Conservation (phyloP, 1,140 invertebrate species). For the Helicoverpa zea region DNA sequence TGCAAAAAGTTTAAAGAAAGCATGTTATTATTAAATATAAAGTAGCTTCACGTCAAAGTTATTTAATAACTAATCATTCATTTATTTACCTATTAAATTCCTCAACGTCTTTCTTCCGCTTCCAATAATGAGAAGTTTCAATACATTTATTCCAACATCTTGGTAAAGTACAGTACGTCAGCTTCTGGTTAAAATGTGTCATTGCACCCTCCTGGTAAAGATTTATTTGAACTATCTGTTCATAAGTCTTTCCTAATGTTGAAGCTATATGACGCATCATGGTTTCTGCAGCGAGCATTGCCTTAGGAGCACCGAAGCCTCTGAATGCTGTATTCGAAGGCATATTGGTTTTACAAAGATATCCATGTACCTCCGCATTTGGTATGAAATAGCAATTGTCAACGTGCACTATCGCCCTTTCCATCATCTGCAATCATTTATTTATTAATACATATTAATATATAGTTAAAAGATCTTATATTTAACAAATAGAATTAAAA, state of each 20-base stretch:
- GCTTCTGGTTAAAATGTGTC: conserved; percentile 90
- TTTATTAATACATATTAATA: background rate
- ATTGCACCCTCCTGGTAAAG: conserved; percentile 91
- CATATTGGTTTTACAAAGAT: conserved; percentile 90
- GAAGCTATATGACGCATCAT: conserved; percentile 90
- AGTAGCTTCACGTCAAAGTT: too few species aligned
- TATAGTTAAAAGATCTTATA: background rate
- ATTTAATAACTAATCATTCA: background rate
- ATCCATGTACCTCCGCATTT: conserved; percentile 86
- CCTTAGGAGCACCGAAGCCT: conserved; percentile 92
- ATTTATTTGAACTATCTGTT: conserved; percentile 87
- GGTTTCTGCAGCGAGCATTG: conserved; percentile 91
- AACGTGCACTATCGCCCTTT: conserved; percentile 88
- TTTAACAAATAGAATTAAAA: background rate
- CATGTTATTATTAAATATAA: too few species aligned
- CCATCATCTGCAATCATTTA: conserved; percentile 86
- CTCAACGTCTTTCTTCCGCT: conserved; percentile 86
- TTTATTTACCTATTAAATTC: conserved; percentile 88
- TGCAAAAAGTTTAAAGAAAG: conserved; percentile 59
- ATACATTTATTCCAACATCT: conserved; percentile 92
- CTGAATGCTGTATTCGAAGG: conserved; percentile 93
- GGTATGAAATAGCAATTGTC: conserved; percentile 90
- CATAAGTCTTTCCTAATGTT: conserved; percentile 83
- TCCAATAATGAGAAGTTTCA: conserved; percentile 86
- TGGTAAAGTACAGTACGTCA: conserved; percentile 89